These are phyloP conservation scores for Edolisoma coerulescens DNA, from an alignment of 2,113 vertebrate genomes.

Conservation along the genomic window DNA sequence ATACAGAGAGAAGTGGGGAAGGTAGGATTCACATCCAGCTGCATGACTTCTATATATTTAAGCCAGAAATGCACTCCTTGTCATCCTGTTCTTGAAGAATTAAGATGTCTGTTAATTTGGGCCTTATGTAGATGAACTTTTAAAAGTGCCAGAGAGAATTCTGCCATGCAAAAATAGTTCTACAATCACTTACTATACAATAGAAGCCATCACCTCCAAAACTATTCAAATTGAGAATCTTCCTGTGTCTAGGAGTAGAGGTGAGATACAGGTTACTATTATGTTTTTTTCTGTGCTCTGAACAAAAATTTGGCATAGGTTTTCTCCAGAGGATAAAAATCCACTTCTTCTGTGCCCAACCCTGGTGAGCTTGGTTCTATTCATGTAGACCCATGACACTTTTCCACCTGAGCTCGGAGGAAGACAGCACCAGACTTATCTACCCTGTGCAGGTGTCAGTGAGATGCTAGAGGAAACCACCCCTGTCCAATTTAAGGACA, in stretches of 20 bases:
- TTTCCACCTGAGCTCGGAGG: neutral
- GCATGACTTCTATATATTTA: neutral
- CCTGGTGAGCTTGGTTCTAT: neutral
- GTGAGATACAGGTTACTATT: neutral
- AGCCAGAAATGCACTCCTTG: neutral
- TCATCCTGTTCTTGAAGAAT: neutral
- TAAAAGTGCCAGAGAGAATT: neutral
- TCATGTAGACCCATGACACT: neutral
- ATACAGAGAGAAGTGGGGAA: neutral
- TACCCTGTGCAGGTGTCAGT: neutral
- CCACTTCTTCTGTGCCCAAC: neutral
- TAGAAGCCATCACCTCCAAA: neutral
- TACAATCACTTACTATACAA: neutral
- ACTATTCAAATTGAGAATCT: neutral
- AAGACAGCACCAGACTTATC: neutral
- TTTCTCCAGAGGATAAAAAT: neutral
- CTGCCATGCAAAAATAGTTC: neutral
- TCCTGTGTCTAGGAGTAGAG: neutral
- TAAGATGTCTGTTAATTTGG: neutral
- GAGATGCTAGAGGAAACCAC: neutral
- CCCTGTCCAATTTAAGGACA: neutral
- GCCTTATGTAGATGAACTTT: neutral
- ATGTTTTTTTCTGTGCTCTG: neutral
- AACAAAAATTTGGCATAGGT: neutral
- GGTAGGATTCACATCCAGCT: neutral